A percentile compares a stretch with the other conserved stretches of the same genome.
Conservation (phyloP, 2,797 vertebrate species). For the Pogoniulus pusillus region DNA sequence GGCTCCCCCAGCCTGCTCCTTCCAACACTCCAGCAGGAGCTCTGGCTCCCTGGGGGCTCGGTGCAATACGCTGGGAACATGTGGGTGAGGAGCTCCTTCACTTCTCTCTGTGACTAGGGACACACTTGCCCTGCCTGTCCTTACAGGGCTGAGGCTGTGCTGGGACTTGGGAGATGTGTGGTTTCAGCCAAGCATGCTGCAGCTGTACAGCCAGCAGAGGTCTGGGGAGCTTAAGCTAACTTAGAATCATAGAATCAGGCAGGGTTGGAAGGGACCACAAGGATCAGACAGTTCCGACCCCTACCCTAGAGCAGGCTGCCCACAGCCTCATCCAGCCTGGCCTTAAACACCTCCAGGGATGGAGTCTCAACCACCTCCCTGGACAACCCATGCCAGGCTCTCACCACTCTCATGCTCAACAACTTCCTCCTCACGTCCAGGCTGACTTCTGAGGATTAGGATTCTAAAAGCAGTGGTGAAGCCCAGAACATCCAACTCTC, state of each 20-base stretch:
- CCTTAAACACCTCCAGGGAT: no score
- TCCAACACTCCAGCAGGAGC: background rate
- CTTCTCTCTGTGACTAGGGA: background rate
- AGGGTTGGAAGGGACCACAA: no score
- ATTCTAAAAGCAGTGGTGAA: background rate
- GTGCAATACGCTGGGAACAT: accelerated
- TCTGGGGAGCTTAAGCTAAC: background rate
- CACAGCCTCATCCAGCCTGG: no score
- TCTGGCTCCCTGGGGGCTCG: background rate
- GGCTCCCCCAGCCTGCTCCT: background rate
- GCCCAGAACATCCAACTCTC: background rate
- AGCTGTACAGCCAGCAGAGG: background rate
- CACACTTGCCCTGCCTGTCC: background rate
- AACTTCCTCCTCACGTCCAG: no score
- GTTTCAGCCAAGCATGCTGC: background rate
- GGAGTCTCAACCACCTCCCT: no score
- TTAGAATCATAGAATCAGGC: no score
- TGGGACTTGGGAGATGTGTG: background rate
- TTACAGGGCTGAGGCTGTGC: background rate
- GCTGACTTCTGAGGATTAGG: background rate
- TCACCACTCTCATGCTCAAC: no score
- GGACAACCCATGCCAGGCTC: no score
- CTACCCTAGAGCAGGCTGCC: no score
- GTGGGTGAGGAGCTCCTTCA: background rate
- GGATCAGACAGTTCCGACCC: no score